These are phyloP conservation scores for Paratrypauchen microcephalus DNA, from an alignment of 2,797 vertebrate genomes.

Conservation along the genomic window DNA sequence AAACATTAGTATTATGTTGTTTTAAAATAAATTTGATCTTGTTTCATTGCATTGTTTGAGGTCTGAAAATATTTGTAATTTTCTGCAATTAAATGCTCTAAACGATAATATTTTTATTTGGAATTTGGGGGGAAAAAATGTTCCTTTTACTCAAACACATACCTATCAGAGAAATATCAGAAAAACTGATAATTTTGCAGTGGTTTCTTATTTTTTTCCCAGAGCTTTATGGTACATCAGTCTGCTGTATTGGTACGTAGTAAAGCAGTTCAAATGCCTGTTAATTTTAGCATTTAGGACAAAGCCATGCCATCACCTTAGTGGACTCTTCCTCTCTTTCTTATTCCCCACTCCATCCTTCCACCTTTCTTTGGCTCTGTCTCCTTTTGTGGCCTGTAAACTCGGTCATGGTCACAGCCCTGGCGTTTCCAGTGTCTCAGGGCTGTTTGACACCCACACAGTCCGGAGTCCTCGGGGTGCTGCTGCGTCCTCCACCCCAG, in stretches of 20 bases:
- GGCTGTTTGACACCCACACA: conserved; percentile 71
- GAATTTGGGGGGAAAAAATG: too few species aligned
- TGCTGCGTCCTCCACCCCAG: conserved; percentile 71
- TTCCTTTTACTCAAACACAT: too few species aligned
- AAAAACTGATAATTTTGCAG: too few species aligned
- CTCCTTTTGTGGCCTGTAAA: conserved; percentile 73
- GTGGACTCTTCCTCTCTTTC: conserved; percentile 56
- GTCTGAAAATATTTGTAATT: too few species aligned
- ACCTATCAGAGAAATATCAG: too few species aligned
- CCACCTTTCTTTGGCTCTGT: conserved; percentile 65
- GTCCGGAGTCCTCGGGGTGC: conserved; percentile 62
- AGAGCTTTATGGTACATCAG: neutral
- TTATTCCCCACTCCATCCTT: conserved; percentile 50
- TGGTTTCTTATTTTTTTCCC: too few species aligned
- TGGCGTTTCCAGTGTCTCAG: conserved; percentile 56
- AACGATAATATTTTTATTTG: too few species aligned
- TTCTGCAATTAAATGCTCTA: too few species aligned
- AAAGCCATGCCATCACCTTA: conserved; percentile 58
- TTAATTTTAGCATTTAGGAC: conserved; percentile 76
- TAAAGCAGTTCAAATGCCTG: conserved; percentile 1
- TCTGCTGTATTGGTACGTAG: neutral
- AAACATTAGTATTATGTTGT: too few species aligned
- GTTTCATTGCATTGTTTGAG: too few species aligned
- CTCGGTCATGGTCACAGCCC: conserved; percentile 78
- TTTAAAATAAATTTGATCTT: too few species aligned